Base-by-base conservation (phyloP, 2,888 invertebrate species). In the Acleris cristana region DNA sequence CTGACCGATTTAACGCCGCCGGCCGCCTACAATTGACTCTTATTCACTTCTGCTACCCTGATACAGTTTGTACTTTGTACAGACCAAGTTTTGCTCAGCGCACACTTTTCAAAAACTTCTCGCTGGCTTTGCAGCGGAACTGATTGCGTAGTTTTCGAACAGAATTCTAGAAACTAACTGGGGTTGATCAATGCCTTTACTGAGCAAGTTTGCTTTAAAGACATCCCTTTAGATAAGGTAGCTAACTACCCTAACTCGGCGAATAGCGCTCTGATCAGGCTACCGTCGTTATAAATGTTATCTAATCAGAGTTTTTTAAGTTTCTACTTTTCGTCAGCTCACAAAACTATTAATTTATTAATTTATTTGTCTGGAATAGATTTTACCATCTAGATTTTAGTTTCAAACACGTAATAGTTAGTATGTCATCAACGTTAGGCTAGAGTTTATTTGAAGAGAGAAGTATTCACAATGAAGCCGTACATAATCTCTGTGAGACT, bases 1-100 rank as follows among this genome's bases (percentile, higher is more conserved):
- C 71, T 77, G 75, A 76, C 79, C 83, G 80, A 84, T 84, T 86
- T 82, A 79, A 79, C 80, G 76, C 83, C 83, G 83, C 83, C 83
- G 83, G 14, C 73, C 60, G 75, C 72, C 76, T 76, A 75, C 79
- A 80, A 82, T 83, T 74, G 79, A 80, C 81, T 80, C 77, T 79
- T 77, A 78, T 79, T 74, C 73, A 62, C 67, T 73, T 75, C 72
- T 80, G 72, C 65, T 71, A 14, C 51, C 75, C 75, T 78, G 56
- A 75, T 76, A 74, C 59, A 58, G 57, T 49, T 49, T 63, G 57
- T 49, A 58, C 52, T 49, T 49, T 63, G 57, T 49, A 58, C 52
- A 48, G 62, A 14, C 48, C 8, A 63, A 67, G 67, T 67, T 67
- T 51, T 49, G 57, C 26, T 56, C 49, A 8, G 30, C 53, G 48